Base-by-base conservation (phyloP, 1,140 invertebrate genomes). In the Brachionus rubens region DNA sequence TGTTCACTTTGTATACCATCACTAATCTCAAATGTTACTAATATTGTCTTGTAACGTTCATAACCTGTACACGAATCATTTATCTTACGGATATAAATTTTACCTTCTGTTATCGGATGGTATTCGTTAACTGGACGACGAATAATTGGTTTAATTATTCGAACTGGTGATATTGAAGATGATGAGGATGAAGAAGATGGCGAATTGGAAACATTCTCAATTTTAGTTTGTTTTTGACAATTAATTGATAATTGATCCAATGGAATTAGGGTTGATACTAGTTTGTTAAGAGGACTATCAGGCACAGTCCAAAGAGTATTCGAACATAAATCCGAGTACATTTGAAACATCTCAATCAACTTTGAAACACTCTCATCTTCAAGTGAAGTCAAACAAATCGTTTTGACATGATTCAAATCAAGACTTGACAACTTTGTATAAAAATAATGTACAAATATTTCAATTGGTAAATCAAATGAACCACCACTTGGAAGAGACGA, bases 11-110 rank as follows among this genome's bases (percentile, higher is more conserved):
- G 68, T 16, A 72, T 28, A 12, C 68, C 68, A 19, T 54, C 50
- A 50, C 33, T 50, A 5, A 72, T 26, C 28, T 72, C 68, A 72
- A 72, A 72, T 21, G 68, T 72, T 14, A 72, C 24, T 33, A 72
- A 33, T 12, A 72, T 21, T 26, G 21, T 72, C 7, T n/a, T 26
- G 50, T 40, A 72, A 21, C 46, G 28, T 50, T 72, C 68, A 26
- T 72, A 72, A 48, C 68, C 68, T 16, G 28, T 21, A 46, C 68
- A 72, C 16, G 68, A 16, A n/a, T 54, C 68, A 21, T 50, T 41
- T 16, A 48, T 21, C 19, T 50, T 72, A n/a, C 50, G 19, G 12
- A 72, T 36, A 40, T 50, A 72, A 14, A 72, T 54, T 24, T 54
- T 30, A 14, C 16, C 46, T 7, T 72, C 26, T 16, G 19, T 24